Evolutionary conservation across 2,797 vertebrate genomes (phyloP).

Genomic region (Characodon lateralis): DNA sequence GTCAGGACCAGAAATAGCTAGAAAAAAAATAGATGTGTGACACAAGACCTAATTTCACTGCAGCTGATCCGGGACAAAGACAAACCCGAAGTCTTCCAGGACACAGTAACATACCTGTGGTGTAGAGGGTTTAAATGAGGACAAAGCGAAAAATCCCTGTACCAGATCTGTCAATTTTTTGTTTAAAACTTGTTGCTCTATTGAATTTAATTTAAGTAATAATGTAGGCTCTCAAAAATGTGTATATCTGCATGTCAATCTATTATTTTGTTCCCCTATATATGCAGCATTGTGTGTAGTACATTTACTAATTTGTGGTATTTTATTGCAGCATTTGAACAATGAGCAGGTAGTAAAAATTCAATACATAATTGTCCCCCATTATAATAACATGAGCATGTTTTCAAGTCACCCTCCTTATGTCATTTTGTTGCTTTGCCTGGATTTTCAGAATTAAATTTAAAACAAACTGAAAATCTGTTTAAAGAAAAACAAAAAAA

Average conservation of each 20-base stretch:
- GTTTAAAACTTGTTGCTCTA: background rate
- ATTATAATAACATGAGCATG: background rate
- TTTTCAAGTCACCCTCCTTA: too few relatives aligned
- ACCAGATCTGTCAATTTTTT: background rate
- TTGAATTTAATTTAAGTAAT: background rate
- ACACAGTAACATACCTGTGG: background rate
- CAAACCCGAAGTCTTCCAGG: slow-evolving; percentile 8
- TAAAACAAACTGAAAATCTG: background rate
- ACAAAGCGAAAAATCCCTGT: background rate
- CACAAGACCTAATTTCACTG: slow-evolving; percentile 41
- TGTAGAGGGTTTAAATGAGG: background rate
- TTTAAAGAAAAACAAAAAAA: background rate
- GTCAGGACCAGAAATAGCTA: slow-evolving; percentile 57
- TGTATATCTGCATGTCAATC: background rate
- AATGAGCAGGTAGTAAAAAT: background rate
- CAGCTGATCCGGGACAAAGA: slow-evolving; percentile 38
- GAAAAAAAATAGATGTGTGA: slow-evolving; percentile 55
- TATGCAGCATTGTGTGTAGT: background rate
- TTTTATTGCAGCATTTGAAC: background rate
- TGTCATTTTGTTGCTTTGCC: too few relatives aligned
- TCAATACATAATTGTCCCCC: background rate
- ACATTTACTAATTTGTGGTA: background rate
- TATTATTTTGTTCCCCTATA: background rate
- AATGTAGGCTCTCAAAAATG: background rate
- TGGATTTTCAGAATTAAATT: background rate